A percentile compares a stretch with the other conserved stretches of the same genome.
phyloP scores from a whole-genome alignment of 2,797 vertebrate species.

The Chelidonichthys spinosus region DNA sequence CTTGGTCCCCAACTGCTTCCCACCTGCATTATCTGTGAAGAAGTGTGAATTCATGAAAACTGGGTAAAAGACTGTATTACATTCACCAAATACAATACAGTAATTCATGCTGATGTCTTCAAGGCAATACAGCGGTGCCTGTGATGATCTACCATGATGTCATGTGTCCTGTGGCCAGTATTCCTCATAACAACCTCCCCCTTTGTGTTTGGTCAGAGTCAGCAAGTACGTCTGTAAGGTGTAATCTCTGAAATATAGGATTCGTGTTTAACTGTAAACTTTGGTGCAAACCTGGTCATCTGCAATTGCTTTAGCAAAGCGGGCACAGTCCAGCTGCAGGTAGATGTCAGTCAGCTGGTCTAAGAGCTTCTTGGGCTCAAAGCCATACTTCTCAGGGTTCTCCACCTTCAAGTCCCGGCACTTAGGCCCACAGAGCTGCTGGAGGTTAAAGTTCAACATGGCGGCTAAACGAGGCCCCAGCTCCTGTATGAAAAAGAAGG shows the following conservation, averaged over 20 bases:
- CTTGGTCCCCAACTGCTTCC: not conserved
- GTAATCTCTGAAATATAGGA: not conserved
- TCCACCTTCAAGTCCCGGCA: constrained; percentile 99
- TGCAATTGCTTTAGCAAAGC: constrained; percentile 98
- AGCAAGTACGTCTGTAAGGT: not conserved
- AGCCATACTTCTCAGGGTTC: constrained; percentile 98
- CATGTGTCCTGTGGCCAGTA: constrained; percentile 12
- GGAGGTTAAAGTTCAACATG: constrained; percentile 99
- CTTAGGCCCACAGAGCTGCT: constrained; percentile 98
- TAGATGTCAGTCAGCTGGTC: constrained; percentile 99
- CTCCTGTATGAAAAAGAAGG: constrained; percentile 82
- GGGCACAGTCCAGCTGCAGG: constrained; percentile 95
- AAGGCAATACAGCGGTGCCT: not conserved
- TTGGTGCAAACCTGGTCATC: constrained; percentile 95
- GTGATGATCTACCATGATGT: not conserved
- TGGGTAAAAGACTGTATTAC: not conserved
- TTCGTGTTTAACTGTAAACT: constrained; percentile 6
- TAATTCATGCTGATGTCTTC: constrained; percentile 16
- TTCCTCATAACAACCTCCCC: not conserved
- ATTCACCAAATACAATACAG: constrained; percentile 16
- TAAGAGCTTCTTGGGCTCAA: constrained; percentile 99
- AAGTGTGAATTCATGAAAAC: not conserved
- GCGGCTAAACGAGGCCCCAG: constrained; percentile 96
- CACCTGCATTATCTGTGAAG: not conserved
- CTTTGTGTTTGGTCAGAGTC: constrained; percentile 14